These are phyloP conservation scores for Drosophila punjabiensis DNA, from an alignment of 1,140 invertebrate genomes.

Conservation along the genomic window DNA sequence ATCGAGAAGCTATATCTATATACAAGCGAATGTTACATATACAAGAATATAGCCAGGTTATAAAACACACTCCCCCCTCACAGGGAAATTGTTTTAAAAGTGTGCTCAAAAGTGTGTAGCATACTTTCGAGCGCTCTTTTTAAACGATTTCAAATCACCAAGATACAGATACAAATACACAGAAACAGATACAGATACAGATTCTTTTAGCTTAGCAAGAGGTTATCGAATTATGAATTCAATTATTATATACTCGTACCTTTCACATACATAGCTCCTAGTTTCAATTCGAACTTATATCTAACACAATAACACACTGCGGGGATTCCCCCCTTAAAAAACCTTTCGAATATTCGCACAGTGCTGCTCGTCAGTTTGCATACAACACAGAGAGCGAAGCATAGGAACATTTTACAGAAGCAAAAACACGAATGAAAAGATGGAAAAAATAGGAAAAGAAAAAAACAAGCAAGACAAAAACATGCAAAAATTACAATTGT, in stretches of 20 bases:
- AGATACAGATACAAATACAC: constrained; percentile 35
- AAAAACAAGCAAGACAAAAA: constrained; percentile 54
- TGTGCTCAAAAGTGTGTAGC: not conserved
- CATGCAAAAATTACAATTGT: constrained; percentile 75
- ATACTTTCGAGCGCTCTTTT: not conserved
- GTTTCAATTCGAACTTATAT: constrained; percentile 51
- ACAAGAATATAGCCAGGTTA: constrained; percentile 56
- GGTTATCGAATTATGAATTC: constrained; percentile 60
- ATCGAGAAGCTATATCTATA: constrained; percentile 51
- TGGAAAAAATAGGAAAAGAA: not conserved
- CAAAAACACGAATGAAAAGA: constrained; percentile 18
- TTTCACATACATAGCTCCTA: constrained; percentile 72
- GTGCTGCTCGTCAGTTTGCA: constrained; percentile 82
- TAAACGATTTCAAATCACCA: not conserved
- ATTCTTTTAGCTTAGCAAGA: constrained; percentile 60
- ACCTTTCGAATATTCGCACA: constrained; percentile 71
- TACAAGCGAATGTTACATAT: constrained; percentile 50
- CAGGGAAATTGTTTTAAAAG: not conserved
- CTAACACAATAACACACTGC: constrained; percentile 22
- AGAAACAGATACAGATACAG: constrained; percentile 22
- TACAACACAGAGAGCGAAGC: constrained; percentile 64
- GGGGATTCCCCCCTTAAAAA: constrained; percentile 7
- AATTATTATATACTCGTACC: constrained; percentile 81
- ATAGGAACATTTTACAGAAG: constrained; percentile 40
- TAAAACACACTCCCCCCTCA: constrained; percentile 4